Evolutionary conservation across 1,140 invertebrate species (phyloP), one percentile per base, ranked within the genome.

Genomic region (Nautilus pompilius): DNA sequence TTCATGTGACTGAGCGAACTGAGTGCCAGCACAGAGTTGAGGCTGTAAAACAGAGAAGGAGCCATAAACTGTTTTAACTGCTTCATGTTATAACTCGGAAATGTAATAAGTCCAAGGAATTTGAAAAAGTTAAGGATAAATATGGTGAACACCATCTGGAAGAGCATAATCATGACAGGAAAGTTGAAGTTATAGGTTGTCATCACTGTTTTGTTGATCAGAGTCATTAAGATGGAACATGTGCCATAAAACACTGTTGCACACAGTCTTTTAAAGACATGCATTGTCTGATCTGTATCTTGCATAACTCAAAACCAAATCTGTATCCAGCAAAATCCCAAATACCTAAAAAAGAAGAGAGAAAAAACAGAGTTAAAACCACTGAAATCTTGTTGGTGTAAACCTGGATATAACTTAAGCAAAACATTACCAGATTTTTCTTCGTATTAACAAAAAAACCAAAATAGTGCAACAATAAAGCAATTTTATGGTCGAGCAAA

Each of bases 1-100:
- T 85, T 86, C 80, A 87, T 85, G 28, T 84, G 81, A 64, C 79
- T 78, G 10, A 86, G 73, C 5, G 85, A 84, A 62, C 73, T 75
- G 5, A 86, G 73, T 34, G 83, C 80, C 24, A 85, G 69, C 5
- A 83, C 76, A 22, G 83, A 75, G 61, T 86, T 84, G 0, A 84
- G 59, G 32, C 82, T 81, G 73, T 84, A 85, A 56, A 84, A 84
- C 5, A 84, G 46, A 5, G 84, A 80, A 22, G 85, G 83, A 36
- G 81, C 62, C 0, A 80, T 58, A 69, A 86, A 83, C 8, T 69
- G 65, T 53, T 69, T 61, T n/a, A 80, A 81, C 13, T 78, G 57
- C 53, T 78, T 68, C 3, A 83, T 61, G 15, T 75, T 81, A 63
- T 80, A 83, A 29, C 56, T 59, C 10, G 80, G 77, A 26, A 85